These are phyloP conservation scores for Nestor notabilis DNA, from an alignment of 2,113 vertebrate species.

Conservation along the genomic window DNA sequence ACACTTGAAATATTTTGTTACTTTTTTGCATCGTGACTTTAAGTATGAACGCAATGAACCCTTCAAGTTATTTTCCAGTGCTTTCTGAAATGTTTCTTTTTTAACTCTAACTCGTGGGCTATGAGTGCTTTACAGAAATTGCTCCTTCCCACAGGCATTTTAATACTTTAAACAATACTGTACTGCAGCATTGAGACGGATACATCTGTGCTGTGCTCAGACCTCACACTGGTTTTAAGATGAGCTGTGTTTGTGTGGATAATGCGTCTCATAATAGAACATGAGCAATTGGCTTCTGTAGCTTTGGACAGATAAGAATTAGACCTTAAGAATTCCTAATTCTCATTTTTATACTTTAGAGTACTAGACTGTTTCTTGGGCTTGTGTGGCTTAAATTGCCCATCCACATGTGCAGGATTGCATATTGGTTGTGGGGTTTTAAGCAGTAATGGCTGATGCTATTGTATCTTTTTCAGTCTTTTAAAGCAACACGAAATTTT, in stretches of 20 bases:
- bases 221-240: not conserved
- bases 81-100: slow-evolving; percentile 15
- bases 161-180: slow-evolving; percentile 38
- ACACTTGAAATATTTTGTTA: not conserved
- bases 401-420: not conserved
- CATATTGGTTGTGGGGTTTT: not conserved
- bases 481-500: slow-evolving; percentile 95
- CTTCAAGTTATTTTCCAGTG: slow-evolving; percentile 3
- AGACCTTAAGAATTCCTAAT: not conserved
- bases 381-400: not conserved
- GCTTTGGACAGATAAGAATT: not conserved
- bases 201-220: not conserved
- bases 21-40: slow-evolving; percentile 14
- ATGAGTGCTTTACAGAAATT: slow-evolving; percentile 26
- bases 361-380: not conserved
- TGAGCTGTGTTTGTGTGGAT: not conserved
- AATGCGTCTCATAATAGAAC: not conserved
- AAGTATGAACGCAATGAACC: not conserved
- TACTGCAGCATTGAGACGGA: not conserved
- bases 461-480: slow-evolving; percentile 77
- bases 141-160: slow-evolving; percentile 46
- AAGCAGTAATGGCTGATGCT: not conserved
- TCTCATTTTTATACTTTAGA: not conserved
- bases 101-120: slow-evolving; percentile 30
- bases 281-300: not conserved